Evolutionary conservation across 1,140 invertebrate species (phyloP).

Genomic region (Drosophila obscura): DNA sequence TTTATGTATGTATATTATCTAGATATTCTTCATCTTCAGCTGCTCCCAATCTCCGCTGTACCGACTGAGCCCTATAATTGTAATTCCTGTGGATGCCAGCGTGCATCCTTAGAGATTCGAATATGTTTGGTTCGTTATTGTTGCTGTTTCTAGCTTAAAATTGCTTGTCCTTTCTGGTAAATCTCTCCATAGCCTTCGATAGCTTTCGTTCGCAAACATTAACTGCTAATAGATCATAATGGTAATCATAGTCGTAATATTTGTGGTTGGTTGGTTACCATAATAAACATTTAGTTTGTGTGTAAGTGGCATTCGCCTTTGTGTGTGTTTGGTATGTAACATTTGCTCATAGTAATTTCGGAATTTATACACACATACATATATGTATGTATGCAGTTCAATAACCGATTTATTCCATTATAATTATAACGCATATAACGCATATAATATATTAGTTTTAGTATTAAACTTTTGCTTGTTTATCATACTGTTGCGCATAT

Average conservation of each 20-base stretch:
- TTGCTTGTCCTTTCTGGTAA: slow-evolving; percentile 48
- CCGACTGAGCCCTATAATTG: slow-evolving; percentile 30
- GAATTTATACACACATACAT: slow-evolving; percentile 26
- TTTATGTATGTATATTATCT: slow-evolving; percentile 44
- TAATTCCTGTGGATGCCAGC: slow-evolving; percentile 1
- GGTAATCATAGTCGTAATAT: slow-evolving; percentile 63
- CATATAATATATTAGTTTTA: slow-evolving; percentile 27
- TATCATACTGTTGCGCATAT: slow-evolving; percentile 61
- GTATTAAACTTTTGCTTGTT: slow-evolving; percentile 32
- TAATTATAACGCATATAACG: slow-evolving; percentile 46
- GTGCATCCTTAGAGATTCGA: slow-evolving; percentile 18
- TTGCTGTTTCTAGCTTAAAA: slow-evolving; percentile 36
- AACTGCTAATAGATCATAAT: slow-evolving; percentile 67
- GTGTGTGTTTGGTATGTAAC: slow-evolving; percentile 55
- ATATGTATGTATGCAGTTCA: slow-evolving; percentile 12
- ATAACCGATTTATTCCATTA: slow-evolving; percentile 58
- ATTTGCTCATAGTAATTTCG: slow-evolving; percentile 67
- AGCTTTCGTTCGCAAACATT: slow-evolving; percentile 48
- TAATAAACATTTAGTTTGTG: slow-evolving; percentile 78
- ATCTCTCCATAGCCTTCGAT: neutral
- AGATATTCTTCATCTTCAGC: slow-evolving; percentile 35
- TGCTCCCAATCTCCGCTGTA: slow-evolving; percentile 27
- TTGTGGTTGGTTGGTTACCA: slow-evolving; percentile 31
- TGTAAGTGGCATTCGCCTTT: slow-evolving; percentile 53
- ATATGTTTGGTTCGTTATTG: slow-evolving; percentile 47